A percentile compares a stretch with the other conserved stretches of the same genome.
Conservation (phyloP, 1,140 invertebrate genomes). For the Temnothorax nylanderi region DNA sequence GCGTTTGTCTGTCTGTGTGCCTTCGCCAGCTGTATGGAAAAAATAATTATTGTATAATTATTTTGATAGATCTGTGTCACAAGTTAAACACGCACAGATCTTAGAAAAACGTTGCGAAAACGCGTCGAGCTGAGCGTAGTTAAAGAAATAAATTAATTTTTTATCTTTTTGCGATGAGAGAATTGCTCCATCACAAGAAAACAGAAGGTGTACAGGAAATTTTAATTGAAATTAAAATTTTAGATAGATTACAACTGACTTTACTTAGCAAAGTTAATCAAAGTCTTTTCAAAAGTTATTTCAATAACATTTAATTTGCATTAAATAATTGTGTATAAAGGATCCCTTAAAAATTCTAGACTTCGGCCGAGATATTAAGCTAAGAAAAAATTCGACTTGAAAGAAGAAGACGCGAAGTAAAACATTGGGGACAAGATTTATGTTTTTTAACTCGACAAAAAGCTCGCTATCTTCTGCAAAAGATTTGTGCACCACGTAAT, state of each 20-base stretch:
- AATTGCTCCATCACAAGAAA: not conserved
- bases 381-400: not conserved
- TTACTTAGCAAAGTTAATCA: not conserved
- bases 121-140: not conserved
- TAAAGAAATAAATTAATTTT: not conserved
- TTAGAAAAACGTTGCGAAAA: not conserved
- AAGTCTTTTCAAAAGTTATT: not conserved
- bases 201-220: not conserved
- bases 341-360: not conserved
- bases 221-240: not conserved
- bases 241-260: not conserved
- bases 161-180: not conserved
- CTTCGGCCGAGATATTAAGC: not conserved
- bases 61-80: not conserved
- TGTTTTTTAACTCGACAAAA: not conserved
- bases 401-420: not conserved
- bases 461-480: not conserved
- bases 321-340: not conserved
- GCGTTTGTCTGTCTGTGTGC: conserved; percentile 56
- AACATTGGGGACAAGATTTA: not conserved
- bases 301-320: not conserved
- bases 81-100: not conserved
- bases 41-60: not conserved
- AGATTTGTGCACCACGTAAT: not conserved
- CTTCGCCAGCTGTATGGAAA: conserved; percentile 13